Evolutionary conservation across 2,888 invertebrate genomes (phyloP).

Genomic region (Epirrhoe tristata): DNA sequence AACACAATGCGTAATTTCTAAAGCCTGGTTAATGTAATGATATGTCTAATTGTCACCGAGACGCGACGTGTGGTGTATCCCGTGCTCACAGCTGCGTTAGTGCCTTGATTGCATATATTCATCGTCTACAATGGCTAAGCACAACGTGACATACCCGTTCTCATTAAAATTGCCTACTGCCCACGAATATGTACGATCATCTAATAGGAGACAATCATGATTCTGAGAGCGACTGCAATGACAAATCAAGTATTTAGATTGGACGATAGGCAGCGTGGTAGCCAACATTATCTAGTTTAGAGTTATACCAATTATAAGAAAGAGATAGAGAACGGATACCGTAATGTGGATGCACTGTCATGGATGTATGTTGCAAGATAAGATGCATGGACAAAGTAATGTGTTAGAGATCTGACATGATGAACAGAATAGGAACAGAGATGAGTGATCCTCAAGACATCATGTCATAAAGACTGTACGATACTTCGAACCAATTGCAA

Average conservation of each 20-base stretch:
- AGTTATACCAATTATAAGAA: too few relatives aligned
- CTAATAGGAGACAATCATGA: background rate
- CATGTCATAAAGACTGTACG: too few relatives aligned
- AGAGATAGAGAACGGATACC: too few relatives aligned
- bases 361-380: background rate
- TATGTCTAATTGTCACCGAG: conserved; percentile 17
- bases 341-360: too few relatives aligned
- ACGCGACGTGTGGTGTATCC: conserved; percentile 1
- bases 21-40: conserved; percentile 3
- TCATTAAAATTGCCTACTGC: background rate
- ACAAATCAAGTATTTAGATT: background rate
- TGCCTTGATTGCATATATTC: conserved; percentile 1
- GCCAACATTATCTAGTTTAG: too few relatives aligned
- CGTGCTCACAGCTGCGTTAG: background rate
- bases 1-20: background rate
- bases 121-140: conserved; percentile 20
- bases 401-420: too few relatives aligned
- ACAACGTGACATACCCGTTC: conserved; percentile 14
- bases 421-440: background rate
- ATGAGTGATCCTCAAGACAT: too few relatives aligned
- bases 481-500: too few relatives aligned
- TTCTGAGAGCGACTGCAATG: background rate
- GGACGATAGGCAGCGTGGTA: too few relatives aligned
- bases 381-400: background rate
- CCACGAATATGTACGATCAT: background rate